Conservation (phyloP, 2,888 invertebrate genomes). For the Sinotaia quadrata region DNA sequence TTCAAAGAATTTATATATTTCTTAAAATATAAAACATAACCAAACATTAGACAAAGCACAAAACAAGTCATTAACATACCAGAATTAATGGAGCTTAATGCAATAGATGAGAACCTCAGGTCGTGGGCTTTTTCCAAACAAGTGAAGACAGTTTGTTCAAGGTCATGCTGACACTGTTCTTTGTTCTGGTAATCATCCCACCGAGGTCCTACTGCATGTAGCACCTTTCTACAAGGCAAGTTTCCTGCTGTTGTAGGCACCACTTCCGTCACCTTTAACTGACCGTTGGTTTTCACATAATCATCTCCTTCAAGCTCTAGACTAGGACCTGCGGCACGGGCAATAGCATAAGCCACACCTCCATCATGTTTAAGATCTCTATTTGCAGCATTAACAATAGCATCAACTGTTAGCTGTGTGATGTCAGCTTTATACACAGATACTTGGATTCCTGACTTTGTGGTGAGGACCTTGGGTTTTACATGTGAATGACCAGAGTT, state of each 20-base stretch:
- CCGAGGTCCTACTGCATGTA: constrained; percentile 34
- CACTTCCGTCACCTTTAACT: constrained; percentile 16
- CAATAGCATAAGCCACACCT: constrained; percentile 26
- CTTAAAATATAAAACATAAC: too few relatives aligned
- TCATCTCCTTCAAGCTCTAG: constrained; percentile 1
- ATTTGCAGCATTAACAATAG: too few relatives aligned
- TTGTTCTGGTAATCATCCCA: constrained; percentile 30
- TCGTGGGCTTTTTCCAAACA: not conserved
- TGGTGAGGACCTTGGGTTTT: too few relatives aligned
- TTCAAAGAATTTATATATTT: too few relatives aligned
- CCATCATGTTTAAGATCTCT: constrained; percentile 18
- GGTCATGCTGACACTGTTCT: not conserved
- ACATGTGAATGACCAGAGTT: too few relatives aligned
- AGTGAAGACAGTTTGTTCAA: constrained; percentile 5
- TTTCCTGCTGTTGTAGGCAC: constrained; percentile 26
- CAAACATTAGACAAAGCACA: too few relatives aligned
- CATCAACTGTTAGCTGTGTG: constrained; percentile 24
- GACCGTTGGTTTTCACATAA: not conserved
- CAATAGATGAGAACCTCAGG: not conserved
- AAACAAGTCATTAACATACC: too few relatives aligned
- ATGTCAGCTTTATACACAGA: too few relatives aligned
- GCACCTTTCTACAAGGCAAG: constrained; percentile 23
- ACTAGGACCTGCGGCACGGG: constrained; percentile 9
- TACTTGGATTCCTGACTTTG: too few relatives aligned
- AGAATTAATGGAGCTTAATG: not conserved